Conservation (phyloP, 2,888 invertebrate species). For the Balanococcus diminutus region DNA sequence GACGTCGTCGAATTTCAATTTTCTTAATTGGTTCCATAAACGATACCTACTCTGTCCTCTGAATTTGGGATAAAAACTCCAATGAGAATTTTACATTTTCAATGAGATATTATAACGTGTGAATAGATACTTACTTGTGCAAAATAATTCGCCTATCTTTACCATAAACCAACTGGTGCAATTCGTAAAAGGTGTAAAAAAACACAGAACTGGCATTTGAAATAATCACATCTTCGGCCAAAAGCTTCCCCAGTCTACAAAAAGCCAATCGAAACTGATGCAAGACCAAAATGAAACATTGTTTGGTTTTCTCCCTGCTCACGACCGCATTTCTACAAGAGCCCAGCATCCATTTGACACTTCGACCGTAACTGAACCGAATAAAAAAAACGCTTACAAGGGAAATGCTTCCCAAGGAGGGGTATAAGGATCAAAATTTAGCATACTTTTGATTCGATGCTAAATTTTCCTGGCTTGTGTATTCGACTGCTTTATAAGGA, state of each 20-base stretch:
- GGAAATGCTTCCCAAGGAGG: not conserved
- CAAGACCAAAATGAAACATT: conserved; percentile 61
- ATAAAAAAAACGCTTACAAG: too few relatives aligned
- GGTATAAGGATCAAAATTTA: not conserved
- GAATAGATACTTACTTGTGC: conserved; percentile 59
- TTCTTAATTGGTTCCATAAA: conserved; percentile 68
- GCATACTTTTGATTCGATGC: not conserved
- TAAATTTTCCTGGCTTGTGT: not conserved
- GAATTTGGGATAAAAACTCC: too few relatives aligned
- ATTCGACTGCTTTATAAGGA: not conserved
- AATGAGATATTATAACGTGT: too few relatives aligned
- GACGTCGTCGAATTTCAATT: conserved; percentile 71
- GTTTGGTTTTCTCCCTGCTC: conserved; percentile 73
- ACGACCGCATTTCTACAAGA: conserved; percentile 69
- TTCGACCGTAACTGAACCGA: conserved; percentile 59
- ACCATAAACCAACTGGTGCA: conserved; percentile 65
- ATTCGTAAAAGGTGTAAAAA: conserved; percentile 72
- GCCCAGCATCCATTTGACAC: conserved; percentile 68
- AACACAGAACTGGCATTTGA: conserved; percentile 54
- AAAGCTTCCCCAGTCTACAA: conserved; percentile 48
- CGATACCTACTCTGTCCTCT: conserved; percentile 73
- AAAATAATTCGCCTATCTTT: conserved; percentile 59
- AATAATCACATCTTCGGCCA: conserved; percentile 50
- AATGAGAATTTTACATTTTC: too few relatives aligned
- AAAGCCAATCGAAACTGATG: conserved; percentile 56